Conservation (phyloP, 2,888 invertebrate genomes). For the Amblyteles armatorius region DNA sequence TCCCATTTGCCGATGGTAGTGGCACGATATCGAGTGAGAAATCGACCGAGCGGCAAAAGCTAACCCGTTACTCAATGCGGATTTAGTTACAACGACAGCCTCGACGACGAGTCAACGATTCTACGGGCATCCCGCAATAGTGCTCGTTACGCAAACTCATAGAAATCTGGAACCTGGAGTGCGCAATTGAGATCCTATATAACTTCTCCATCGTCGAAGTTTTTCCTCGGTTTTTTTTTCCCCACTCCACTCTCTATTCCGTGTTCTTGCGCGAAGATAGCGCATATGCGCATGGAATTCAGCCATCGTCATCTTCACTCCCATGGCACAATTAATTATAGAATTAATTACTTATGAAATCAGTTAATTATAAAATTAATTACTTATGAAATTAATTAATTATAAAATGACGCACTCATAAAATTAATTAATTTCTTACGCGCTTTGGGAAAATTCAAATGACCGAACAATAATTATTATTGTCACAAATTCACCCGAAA, state of each 20-base stretch:
- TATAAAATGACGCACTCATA: background rate
- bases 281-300: background rate
- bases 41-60: slow-evolving; percentile 44
- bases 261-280: slow-evolving; percentile 25
- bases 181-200: slow-evolving; percentile 52
- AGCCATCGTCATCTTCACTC: background rate
- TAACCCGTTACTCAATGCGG: slow-evolving; percentile 51
- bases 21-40: slow-evolving; percentile 49
- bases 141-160: slow-evolving; percentile 61
- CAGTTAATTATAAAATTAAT: background rate
- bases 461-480: background rate
- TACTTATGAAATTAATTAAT: no score
- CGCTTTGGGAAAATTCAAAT: background rate
- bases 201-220: slow-evolving; percentile 56
- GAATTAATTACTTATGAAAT: background rate
- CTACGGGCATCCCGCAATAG: slow-evolving; percentile 40
- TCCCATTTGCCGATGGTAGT: background rate
- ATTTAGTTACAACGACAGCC: slow-evolving; percentile 42
- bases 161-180: slow-evolving; percentile 51
- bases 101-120: slow-evolving; percentile 53
- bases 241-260: slow-evolving; percentile 10
- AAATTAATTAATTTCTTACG: background rate
- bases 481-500: no score
- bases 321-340: background rate
- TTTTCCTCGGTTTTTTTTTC: slow-evolving; percentile 29